Percentiles rank a stretch among this genome's conserved stretches.
Evolutionary conservation across 2,113 vertebrate genomes (phyloP).

Genomic region (Theropithecus gelada): DNA sequence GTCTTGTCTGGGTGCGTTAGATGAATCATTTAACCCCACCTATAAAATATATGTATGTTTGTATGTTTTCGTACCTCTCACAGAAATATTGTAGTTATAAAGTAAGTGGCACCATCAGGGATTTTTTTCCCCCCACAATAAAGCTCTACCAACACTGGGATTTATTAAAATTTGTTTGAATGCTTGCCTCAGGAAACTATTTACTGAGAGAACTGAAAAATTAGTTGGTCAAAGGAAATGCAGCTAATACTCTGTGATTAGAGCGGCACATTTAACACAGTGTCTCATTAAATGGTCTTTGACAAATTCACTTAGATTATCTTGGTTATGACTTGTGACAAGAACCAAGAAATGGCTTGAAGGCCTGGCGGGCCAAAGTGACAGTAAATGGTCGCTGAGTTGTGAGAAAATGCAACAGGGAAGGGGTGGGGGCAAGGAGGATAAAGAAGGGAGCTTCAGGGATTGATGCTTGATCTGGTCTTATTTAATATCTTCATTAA

Average conservation of each 20-base stretch:
- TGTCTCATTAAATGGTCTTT: slow-evolving; percentile 56
- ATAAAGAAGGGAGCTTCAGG: background rate
- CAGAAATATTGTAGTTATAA: background rate
- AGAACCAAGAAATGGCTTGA: slow-evolving; percentile 48
- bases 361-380: background rate
- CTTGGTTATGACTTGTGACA: slow-evolving; percentile 58
- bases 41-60: background rate
- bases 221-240: slow-evolving; percentile 47
- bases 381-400: background rate
- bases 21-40: background rate
- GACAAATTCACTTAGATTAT: slow-evolving; percentile 59
- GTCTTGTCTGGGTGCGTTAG: background rate
- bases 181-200: slow-evolving; percentile 47
- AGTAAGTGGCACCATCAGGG: background rate
- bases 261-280: slow-evolving; percentile 39
- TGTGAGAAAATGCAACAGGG: background rate
- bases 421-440: accelerated
- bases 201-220: slow-evolving; percentile 63
- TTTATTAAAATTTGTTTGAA: slow-evolving; percentile 47
- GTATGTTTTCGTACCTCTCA: background rate
- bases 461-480: slow-evolving; percentile 58
- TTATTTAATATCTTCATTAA: slow-evolving; percentile 73
- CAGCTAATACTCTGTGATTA: slow-evolving; percentile 27
- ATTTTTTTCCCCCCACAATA: background rate
- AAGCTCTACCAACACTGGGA: slow-evolving; percentile 10